Conservation (phyloP, 2,797 vertebrate species). For the Lacerta viridis region DNA sequence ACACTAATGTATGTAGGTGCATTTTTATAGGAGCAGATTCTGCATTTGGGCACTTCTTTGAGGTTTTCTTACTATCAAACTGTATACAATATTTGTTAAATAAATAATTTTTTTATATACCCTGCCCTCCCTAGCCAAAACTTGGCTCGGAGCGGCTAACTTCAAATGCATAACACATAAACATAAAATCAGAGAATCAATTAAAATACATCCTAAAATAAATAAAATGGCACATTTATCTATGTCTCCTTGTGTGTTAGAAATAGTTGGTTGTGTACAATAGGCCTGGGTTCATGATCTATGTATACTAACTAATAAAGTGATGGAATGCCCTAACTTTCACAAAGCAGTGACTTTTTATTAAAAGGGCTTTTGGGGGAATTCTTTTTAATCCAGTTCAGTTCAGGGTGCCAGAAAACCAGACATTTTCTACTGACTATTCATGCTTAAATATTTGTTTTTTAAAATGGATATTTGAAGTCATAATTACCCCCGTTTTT, state of each 20-base stretch:
- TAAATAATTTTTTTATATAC: no score
- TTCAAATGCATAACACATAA: no score
- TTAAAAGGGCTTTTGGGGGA: background rate
- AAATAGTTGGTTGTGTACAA: background rate
- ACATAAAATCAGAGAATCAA: no score
- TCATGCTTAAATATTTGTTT: slow-evolving; percentile 33
- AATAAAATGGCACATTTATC: background rate
- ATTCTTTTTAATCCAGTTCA: background rate
- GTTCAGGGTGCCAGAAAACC: slow-evolving; percentile 1
- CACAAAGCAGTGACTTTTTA: background rate
- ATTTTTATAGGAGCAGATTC: no score
- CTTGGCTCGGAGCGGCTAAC: no score
- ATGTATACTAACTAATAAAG: background rate
- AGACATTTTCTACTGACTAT: background rate
- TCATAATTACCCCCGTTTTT: slow-evolving; percentile 32
- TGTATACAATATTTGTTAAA: no score
- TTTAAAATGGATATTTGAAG: slow-evolving; percentile 39
- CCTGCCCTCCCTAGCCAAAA: no score
- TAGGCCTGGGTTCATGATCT: background rate
- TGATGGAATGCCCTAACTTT: background rate
- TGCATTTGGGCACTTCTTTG: background rate
- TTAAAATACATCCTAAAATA: background rate
- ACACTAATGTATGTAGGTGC: no score
- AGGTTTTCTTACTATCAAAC: no score
- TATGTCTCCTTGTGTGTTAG: background rate